phyloP scores from a whole-genome alignment of 2,113 vertebrate species.

The Lichenostomus cassidix region DNA sequence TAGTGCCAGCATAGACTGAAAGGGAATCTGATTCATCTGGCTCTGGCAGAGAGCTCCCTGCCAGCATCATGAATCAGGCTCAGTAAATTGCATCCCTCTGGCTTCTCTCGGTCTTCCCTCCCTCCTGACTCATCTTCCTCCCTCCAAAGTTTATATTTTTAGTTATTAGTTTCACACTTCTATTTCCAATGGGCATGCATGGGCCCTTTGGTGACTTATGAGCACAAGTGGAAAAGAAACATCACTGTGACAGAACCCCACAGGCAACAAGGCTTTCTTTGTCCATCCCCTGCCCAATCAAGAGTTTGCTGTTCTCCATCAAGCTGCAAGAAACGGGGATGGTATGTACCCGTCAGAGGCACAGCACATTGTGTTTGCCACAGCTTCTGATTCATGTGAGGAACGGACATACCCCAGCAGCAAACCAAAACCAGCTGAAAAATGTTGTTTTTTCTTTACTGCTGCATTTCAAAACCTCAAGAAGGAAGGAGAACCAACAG shows the following conservation, averaged over 20 bases:
- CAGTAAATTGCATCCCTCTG: not conserved
- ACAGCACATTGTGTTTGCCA: conserved; percentile 24
- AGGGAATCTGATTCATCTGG: conserved; percentile 36
- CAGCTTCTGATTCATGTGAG: conserved; percentile 17
- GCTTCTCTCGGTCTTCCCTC: not conserved
- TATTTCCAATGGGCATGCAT: not conserved
- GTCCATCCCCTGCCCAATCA: not conserved
- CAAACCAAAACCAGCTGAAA: conserved; percentile 31
- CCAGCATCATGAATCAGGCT: not conserved
- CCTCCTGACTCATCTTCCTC: not conserved
- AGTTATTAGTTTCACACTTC: conserved; percentile 36
- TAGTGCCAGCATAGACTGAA: conserved; percentile 10
- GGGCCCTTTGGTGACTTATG: not conserved
- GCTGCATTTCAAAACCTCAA: not conserved
- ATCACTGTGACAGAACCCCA: not conserved
- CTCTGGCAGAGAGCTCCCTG: not conserved
- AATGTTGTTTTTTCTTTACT: not conserved
- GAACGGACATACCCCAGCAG: not conserved
- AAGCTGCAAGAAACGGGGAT: conserved; percentile 8
- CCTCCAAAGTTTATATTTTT: conserved; percentile 39
- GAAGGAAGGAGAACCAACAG: not conserved
- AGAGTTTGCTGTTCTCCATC: conserved; percentile 21
- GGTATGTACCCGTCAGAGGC: not conserved
- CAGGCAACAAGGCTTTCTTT: conserved; percentile 37
- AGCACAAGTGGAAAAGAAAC: conserved; percentile 28